These are phyloP conservation scores for Syrrhaptes paradoxus DNA, from an alignment of 2,113 vertebrate species.

Conservation along the genomic window DNA sequence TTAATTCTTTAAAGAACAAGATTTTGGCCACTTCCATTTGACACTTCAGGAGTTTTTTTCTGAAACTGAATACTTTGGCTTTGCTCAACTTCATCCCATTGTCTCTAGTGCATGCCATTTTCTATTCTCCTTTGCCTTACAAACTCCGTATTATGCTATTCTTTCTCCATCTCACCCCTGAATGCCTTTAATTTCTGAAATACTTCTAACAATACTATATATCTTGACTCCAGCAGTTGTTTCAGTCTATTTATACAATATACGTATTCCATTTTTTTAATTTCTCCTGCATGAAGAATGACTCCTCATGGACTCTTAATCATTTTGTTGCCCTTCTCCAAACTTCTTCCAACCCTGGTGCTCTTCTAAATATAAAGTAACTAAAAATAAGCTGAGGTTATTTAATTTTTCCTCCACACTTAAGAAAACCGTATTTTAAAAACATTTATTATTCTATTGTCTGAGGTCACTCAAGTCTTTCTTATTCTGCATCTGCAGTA, in stretches of 20 bases:
- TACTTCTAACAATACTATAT: neutral
- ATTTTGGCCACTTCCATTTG: neutral
- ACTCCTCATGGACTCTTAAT: neutral
- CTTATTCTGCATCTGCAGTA: neutral
- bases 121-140: neutral
- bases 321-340: neutral
- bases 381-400: neutral
- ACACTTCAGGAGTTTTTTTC: rapidly evolving
- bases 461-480: neutral
- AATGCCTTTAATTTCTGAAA: neutral
- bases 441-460: neutral
- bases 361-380: neutral
- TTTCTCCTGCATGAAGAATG: neutral
- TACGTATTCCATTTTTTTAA: neutral
- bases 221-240: neutral
- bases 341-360: neutral
- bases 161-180: neutral
- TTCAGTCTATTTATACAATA: neutral
- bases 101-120: neutral
- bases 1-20: neutral
- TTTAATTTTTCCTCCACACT: neutral
- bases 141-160: neutral
- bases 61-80: neutral
- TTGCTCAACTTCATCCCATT: neutral
- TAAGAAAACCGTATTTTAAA: neutral